Evolutionary conservation across 1,140 invertebrate genomes (phyloP).

Genomic region (Drosophila albomicans): DNA sequence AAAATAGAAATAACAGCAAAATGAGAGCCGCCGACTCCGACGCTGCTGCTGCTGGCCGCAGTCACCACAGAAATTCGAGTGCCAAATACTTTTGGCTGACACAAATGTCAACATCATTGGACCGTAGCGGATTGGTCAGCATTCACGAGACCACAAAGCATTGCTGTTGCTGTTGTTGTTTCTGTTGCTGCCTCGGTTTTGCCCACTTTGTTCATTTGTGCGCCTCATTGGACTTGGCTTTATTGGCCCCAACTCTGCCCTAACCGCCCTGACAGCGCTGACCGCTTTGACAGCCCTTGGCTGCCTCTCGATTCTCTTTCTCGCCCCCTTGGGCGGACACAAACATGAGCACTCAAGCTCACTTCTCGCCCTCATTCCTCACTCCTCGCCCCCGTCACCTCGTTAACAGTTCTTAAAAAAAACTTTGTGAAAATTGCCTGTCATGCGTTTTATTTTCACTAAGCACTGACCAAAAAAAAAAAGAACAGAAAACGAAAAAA

Average conservation of each 20-base stretch:
- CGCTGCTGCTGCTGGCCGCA: slow-evolving; percentile 30
- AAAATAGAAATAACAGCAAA: neutral
- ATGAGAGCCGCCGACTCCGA: neutral
- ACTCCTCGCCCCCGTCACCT: neutral
- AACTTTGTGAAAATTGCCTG: slow-evolving; percentile 71
- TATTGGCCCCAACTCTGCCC: slow-evolving; percentile 39
- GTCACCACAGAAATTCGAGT: slow-evolving; percentile 68
- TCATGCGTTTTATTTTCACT: slow-evolving; percentile 73
- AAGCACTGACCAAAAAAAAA: slow-evolving; percentile 18
- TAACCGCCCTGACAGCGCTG: neutral
- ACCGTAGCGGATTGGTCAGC: slow-evolving; percentile 42
- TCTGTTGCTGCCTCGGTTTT: slow-evolving; percentile 17
- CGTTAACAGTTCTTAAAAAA: slow-evolving; percentile 56
- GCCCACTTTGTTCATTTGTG: slow-evolving; percentile 63
- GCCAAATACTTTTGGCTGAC: slow-evolving; percentile 61
- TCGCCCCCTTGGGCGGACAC: no score
- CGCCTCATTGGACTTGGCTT: slow-evolving; percentile 66
- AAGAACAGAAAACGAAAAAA: no score
- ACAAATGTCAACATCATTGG: slow-evolving; percentile 76
- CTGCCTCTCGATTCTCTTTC: no score
- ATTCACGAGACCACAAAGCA: slow-evolving; percentile 40
- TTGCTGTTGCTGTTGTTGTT: no score
- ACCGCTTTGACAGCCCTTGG: neutral
- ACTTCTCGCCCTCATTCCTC: neutral
- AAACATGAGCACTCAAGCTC: neutral